These are phyloP conservation scores for Phocoena phocoena DNA, from an alignment of 2,113 vertebrate species.

Conservation along the genomic window DNA sequence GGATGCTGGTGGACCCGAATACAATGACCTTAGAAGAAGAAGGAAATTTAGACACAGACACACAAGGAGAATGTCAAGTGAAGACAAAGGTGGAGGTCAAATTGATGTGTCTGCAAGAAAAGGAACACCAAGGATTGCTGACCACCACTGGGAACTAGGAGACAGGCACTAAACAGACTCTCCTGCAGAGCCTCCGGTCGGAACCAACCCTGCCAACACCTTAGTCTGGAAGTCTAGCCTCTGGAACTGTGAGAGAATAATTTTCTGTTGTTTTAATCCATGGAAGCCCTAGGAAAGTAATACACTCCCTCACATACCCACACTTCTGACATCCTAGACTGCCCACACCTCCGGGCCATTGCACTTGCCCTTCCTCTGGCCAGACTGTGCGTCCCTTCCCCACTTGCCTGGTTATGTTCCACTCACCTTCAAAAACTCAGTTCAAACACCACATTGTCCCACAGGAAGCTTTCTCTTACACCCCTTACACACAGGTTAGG, in stretches of 20 bases:
- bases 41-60: neutral
- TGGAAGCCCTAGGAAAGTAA: neutral
- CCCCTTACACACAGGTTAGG: neutral
- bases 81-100: neutral
- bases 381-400: fast-evolving
- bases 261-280: neutral
- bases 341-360: neutral
- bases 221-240: neutral
- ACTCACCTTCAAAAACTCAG: neutral
- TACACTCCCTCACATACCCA: neutral
- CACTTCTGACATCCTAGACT: neutral
- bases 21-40: neutral
- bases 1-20: neutral
- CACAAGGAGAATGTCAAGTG: neutral
- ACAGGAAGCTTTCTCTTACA: neutral
- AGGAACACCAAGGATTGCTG: neutral
- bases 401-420: neutral
- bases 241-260: neutral
- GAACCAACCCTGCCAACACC: neutral
- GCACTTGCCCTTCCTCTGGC: neutral
- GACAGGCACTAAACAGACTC: neutral
- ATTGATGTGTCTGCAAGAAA: neutral
- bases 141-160: neutral
- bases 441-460: neutral
- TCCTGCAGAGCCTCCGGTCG: neutral